phyloP scores from a whole-genome alignment of 30 jellyfish, hydroid and myxozoan species.

The Aurelia aurita complex sp. Pacific region DNA sequence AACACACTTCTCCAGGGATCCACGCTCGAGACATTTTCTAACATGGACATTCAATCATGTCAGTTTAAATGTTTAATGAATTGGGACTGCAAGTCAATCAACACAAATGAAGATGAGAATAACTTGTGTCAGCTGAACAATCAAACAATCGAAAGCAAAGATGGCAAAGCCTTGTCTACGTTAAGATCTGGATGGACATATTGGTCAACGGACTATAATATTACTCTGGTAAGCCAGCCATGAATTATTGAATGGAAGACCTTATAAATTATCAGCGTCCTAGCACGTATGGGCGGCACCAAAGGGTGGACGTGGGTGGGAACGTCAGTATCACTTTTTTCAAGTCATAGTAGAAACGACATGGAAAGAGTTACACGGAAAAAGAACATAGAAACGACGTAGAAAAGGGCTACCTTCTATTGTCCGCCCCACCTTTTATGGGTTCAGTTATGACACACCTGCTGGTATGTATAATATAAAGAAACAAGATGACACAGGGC shows the following conservation, averaged over 20 bases:
- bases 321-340: too few relatives aligned
- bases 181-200: neutral
- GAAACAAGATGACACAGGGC: too few relatives aligned
- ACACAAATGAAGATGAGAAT: neutral
- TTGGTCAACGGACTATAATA: neutral
- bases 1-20: neutral
- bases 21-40: neutral
- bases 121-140: neutral
- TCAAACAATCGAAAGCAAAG: neutral
- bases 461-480: too few relatives aligned
- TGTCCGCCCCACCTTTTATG: too few relatives aligned
- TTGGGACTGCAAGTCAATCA: slow-evolving; percentile 2
- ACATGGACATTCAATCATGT: neutral
- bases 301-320: too few relatives aligned
- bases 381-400: too few relatives aligned
- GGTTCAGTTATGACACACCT: too few relatives aligned
- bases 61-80: neutral
- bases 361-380: too few relatives aligned
- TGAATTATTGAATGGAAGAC: neutral
- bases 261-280: neutral
- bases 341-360: too few relatives aligned
- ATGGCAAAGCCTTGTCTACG: neutral
- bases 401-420: too few relatives aligned
- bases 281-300: neutral
- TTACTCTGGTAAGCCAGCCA: neutral